Evolutionary conservation across 2,113 vertebrate species (phyloP).

Genomic region (Toxostoma redivivum): DNA sequence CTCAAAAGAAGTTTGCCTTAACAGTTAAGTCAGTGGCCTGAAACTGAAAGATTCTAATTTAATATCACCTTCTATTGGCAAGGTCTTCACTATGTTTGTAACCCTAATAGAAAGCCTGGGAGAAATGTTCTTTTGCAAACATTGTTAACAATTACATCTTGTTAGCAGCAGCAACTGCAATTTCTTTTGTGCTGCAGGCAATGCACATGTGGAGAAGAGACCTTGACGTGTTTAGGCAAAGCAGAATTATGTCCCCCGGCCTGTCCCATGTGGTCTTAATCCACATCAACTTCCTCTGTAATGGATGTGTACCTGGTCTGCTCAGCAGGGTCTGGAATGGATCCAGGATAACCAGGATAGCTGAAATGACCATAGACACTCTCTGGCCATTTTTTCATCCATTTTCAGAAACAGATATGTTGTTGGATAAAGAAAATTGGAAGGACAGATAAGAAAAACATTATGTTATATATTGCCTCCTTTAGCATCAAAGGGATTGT

Average conservation of each 20-base stretch:
- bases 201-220: neutral
- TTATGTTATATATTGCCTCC: neutral
- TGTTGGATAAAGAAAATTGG: neutral
- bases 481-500: neutral
- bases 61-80: neutral
- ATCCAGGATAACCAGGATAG: neutral
- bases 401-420: neutral
- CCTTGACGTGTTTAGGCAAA: neutral
- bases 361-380: accelerated
- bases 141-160: neutral
- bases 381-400: neutral
- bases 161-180: neutral
- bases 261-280: neutral
- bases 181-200: neutral
- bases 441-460: neutral
- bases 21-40: neutral
- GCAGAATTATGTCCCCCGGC: neutral
- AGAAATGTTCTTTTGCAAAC: neutral
- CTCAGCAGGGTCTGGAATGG: neutral
- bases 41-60: neutral
- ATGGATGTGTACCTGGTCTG: neutral
- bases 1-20: neutral
- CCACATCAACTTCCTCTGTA: neutral
- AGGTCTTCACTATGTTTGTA: neutral
- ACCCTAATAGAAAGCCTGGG: neutral